Conservation (phyloP, 2,113 vertebrate genomes). For the Entosphenus tridentatus region DNA sequence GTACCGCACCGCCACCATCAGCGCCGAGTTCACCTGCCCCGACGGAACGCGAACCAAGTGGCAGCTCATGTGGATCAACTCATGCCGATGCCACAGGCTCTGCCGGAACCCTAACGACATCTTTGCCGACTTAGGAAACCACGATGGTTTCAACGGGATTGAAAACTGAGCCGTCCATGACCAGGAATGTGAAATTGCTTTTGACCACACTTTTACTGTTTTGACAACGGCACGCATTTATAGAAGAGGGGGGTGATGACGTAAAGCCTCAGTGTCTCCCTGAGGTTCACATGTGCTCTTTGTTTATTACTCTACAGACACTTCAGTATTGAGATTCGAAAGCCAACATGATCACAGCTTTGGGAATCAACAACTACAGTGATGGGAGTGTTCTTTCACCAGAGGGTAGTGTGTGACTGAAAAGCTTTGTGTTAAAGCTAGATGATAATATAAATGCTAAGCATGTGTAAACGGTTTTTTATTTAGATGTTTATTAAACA, state of each 20-base stretch:
- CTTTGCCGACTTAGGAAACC: slow-evolving; percentile 54
- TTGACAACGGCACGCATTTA: neutral
- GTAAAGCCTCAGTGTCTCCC: neutral
- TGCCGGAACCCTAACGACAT: slow-evolving; percentile 46
- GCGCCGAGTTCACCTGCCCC: slow-evolving; percentile 50
- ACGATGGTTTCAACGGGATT: slow-evolving; percentile 19
- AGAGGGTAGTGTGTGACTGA: too few relatives aligned
- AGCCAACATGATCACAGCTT: too few relatives aligned
- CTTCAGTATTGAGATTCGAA: too few relatives aligned
- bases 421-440: too few relatives aligned
- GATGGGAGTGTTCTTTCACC: too few relatives aligned
- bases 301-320: neutral
- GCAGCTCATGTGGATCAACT: slow-evolving; percentile 88
- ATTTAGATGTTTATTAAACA: too few relatives aligned
- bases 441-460: too few relatives aligned
- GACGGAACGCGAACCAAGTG: slow-evolving; percentile 38
- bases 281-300: neutral
- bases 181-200: neutral
- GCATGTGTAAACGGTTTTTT: too few relatives aligned
- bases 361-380: too few relatives aligned
- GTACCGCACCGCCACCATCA: slow-evolving; percentile 49
- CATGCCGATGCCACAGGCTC: slow-evolving; percentile 59
- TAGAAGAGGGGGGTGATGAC: neutral
- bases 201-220: neutral
- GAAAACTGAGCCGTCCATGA: neutral